Percentiles rank a stretch among this genome's conserved stretches.
phyloP scores from a whole-genome alignment of 35 echinoderm and acorn worm species.

The Heliocidaris erythrogramma region DNA sequence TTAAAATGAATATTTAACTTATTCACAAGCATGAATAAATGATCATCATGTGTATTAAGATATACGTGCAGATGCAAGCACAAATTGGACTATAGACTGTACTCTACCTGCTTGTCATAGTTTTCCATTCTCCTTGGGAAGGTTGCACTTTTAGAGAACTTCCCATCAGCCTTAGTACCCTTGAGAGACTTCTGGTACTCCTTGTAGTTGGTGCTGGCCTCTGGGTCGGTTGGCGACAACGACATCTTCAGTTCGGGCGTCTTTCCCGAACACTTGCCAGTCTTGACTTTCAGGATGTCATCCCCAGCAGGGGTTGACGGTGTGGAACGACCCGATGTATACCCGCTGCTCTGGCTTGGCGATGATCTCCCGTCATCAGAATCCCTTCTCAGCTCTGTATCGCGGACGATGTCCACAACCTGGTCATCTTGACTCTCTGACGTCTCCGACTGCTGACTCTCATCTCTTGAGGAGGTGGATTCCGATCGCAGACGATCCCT shows the following conservation, averaged over 20 bases:
- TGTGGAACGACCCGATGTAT: conserved; percentile 63
- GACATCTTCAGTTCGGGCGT: conserved; percentile 38
- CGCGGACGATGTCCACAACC: conserved; percentile 24
- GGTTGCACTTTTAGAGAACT: conserved; percentile 37
- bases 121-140: conserved; percentile 39
- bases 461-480: conserved; percentile 16
- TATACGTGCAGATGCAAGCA: background rate
- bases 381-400: conserved; percentile 37
- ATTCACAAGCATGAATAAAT: background rate
- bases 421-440: conserved; percentile 31
- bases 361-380: conserved; percentile 34
- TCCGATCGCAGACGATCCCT: conserved; percentile 42
- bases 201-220: conserved; percentile 58
- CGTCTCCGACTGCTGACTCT: conserved; percentile 43
- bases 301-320: conserved; percentile 60
- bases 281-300: conserved; percentile 36
- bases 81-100: background rate
- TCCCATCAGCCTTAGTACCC: conserved; percentile 50
- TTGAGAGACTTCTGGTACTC: conserved; percentile 75
- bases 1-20: background rate
- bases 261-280: conserved; percentile 41
- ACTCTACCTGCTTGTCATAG: conserved; percentile 46
- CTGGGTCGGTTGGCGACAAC: conserved; percentile 15
- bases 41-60: background rate
- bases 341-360: conserved; percentile 57